phyloP scores from a whole-genome alignment of 1,140 invertebrate genomes.

The Sycobia sp. region DNA sequence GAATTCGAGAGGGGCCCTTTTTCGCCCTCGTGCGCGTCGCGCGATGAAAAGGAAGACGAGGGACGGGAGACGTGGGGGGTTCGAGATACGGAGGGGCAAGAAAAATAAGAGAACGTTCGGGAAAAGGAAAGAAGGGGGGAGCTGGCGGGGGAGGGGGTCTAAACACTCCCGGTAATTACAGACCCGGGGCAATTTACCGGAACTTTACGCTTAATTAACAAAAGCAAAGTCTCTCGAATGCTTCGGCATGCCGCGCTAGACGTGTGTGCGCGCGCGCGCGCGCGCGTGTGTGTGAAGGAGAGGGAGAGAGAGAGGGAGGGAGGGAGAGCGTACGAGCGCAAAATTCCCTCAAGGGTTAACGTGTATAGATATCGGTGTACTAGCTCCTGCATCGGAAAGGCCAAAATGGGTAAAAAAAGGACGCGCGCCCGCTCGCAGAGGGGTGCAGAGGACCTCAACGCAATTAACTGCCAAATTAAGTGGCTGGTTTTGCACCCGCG shows the following conservation, averaged over 20 bases:
- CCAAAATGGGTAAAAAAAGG: too few relatives aligned
- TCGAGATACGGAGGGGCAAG: not conserved
- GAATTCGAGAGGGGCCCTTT: too few relatives aligned
- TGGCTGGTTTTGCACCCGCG: conserved; percentile 4
- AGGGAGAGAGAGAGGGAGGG: not conserved
- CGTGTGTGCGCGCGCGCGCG: too few relatives aligned
- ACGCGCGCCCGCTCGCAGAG: too few relatives aligned
- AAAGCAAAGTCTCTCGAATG: conserved; percentile 34
- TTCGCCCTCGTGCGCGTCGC: not conserved
- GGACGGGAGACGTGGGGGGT: not conserved
- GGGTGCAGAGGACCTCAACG: conserved; percentile 13
- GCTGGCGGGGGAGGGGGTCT: not conserved
- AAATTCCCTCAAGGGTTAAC: too few relatives aligned
- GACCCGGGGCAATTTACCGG: conserved; percentile 36
- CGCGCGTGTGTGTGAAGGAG: too few relatives aligned
- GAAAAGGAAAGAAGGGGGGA: not conserved
- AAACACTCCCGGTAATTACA: conserved; percentile 40
- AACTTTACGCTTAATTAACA: conserved; percentile 46
- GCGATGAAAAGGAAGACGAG: not conserved
- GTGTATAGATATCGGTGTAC: too few relatives aligned
- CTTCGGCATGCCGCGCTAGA: too few relatives aligned
- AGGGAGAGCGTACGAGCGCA: not conserved
- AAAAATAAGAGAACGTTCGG: too few relatives aligned
- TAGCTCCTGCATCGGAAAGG: too few relatives aligned
- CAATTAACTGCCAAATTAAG: conserved; percentile 27